Evolutionary conservation across 2,797 vertebrate genomes (phyloP).

Genomic region (Monodelphis domestica): DNA sequence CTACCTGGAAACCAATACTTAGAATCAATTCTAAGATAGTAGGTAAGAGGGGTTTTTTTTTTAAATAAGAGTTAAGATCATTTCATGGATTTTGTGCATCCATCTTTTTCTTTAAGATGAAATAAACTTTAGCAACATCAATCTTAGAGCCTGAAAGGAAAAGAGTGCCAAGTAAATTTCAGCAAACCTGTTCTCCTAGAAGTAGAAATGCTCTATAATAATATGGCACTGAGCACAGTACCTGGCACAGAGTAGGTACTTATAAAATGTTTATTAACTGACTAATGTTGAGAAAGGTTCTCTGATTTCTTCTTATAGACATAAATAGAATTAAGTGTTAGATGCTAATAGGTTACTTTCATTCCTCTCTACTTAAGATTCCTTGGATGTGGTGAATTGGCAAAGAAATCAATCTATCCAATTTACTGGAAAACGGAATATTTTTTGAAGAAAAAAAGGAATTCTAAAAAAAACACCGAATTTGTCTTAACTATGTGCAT

Average conservation of each 20-base stretch:
- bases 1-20: too few relatives aligned
- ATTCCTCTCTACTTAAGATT: background rate
- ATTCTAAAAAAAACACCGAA: slow-evolving; percentile 13
- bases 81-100: slow-evolving; percentile 8
- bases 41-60: too few relatives aligned
- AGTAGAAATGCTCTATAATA: slow-evolving; percentile 1
- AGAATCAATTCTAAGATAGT: too few relatives aligned
- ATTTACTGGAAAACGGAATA: slow-evolving; percentile 35
- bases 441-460: slow-evolving; percentile 36
- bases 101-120: slow-evolving; percentile 1
- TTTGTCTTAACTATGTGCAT: slow-evolving; percentile 17
- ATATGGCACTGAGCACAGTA: background rate
- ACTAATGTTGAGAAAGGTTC: slow-evolving; percentile 35
- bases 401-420: slow-evolving; percentile 39
- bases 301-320: slow-evolving; percentile 50
- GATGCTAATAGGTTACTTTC: background rate
- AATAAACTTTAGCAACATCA: background rate
- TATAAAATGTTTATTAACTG: background rate
- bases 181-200: slow-evolving; percentile 31
- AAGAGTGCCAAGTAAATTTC: slow-evolving; percentile 3
- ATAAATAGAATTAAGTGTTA: slow-evolving; percentile 14
- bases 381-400: slow-evolving; percentile 14
- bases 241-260: background rate
- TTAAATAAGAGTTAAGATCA: slow-evolving; percentile 13
- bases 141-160: background rate